Conservation (phyloP, 2,113 vertebrate species). For the Semicossyphus pulcher region DNA sequence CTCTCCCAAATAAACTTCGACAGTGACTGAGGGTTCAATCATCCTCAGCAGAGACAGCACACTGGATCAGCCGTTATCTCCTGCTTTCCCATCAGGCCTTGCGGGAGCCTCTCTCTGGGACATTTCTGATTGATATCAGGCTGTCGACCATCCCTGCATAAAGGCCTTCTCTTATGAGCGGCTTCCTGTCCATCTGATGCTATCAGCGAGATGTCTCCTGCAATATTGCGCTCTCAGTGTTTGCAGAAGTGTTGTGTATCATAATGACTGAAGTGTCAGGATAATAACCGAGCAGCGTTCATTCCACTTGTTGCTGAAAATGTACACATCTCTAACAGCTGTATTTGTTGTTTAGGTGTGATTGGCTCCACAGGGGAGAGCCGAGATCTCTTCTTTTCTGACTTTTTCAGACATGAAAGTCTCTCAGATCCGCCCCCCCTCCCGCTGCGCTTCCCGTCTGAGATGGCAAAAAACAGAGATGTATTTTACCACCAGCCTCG, state of each 20-base stretch:
- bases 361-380: constrained; percentile 6
- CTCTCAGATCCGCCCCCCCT: neutral
- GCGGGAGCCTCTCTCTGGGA: constrained; percentile 52
- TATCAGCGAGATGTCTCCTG: constrained; percentile 38
- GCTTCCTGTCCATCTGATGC: constrained; percentile 53
- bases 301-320: neutral
- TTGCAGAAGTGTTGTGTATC: constrained; percentile 29
- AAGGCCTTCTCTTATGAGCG: constrained; percentile 50
- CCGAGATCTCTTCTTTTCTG: constrained; percentile 8
- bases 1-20: constrained; percentile 56
- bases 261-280: constrained; percentile 23
- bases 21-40: constrained; percentile 45
- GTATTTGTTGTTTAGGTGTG: constrained; percentile 26
- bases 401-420: constrained; percentile 34
- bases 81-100: constrained; percentile 62
- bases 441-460: constrained; percentile 6
- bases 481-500: constrained; percentile 4
- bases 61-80: constrained; percentile 72
- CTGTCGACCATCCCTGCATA: constrained; percentile 28
- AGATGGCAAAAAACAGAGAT: constrained; percentile 21
- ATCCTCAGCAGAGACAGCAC: constrained; percentile 31
- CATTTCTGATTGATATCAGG: constrained; percentile 62
- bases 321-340: neutral
- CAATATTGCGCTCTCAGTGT: constrained; percentile 41
- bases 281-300: constrained; percentile 38